A percentile compares a stretch with the other conserved stretches of the same genome.
Conservation (phyloP, 2,888 invertebrate species). For the Polymixis lichenea region DNA sequence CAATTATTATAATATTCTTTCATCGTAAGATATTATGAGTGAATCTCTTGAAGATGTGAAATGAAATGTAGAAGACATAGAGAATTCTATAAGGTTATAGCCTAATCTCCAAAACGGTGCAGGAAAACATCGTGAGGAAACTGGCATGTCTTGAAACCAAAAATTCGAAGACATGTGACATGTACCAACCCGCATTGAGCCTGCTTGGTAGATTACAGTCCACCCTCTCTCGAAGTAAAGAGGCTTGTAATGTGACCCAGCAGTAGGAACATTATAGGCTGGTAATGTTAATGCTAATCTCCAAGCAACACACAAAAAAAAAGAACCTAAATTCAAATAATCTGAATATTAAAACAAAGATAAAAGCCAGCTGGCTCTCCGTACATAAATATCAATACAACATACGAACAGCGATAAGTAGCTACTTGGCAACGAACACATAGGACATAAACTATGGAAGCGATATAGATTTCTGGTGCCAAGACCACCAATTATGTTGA, state of each 20-base stretch:
- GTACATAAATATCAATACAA: slow-evolving; percentile 59
- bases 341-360: slow-evolving; percentile 31
- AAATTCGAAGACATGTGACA: no score
- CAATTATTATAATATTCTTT: background rate
- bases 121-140: no score
- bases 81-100: background rate
- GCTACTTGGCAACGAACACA: slow-evolving; percentile 50
- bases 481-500: slow-evolving; percentile 48
- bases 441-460: slow-evolving; percentile 39
- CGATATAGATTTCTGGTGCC: slow-evolving; percentile 59
- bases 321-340: slow-evolving; percentile 9
- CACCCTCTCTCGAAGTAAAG: no score
- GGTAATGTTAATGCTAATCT: no score
- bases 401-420: slow-evolving; percentile 54
- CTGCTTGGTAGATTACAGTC: no score
- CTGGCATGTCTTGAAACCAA: no score
- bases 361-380: slow-evolving; percentile 43
- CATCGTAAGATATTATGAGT: background rate
- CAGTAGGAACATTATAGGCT: no score
- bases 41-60: background rate
- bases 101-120: background rate
- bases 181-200: no score
- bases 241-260: no score
- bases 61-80: background rate
- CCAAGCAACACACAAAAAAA: background rate